These are phyloP conservation scores for Athrips mouffetella DNA, from an alignment of 2,888 invertebrate genomes.

Conservation along the genomic window DNA sequence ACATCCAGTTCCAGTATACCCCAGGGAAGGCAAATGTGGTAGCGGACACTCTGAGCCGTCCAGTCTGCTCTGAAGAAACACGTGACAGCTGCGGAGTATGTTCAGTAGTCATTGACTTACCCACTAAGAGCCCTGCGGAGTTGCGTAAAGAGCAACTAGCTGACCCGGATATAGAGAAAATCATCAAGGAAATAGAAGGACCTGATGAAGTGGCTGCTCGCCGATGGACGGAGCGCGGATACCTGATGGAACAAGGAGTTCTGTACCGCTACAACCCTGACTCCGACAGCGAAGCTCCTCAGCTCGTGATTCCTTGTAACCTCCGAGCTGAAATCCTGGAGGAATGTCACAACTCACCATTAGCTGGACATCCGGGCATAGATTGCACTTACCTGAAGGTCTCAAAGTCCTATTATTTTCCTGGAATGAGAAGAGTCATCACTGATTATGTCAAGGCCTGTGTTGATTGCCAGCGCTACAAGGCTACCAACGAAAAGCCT, in stretches of 20 bases:
- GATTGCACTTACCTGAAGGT: conserved; percentile 15
- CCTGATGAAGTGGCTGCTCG: not conserved
- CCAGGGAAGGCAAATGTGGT: conserved; percentile 16
- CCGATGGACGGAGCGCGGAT: not conserved
- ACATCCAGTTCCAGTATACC: not conserved
- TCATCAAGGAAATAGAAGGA: not conserved
- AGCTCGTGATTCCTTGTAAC: conserved; percentile 5
- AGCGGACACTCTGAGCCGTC: conserved; percentile 17
- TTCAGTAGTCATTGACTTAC: not conserved
- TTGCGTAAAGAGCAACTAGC: not conserved
- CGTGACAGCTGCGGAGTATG: not conserved
- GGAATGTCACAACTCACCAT: conserved; percentile 16
- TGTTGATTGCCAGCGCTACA: conserved; percentile 25
- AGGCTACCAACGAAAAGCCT: conserved; percentile 21
- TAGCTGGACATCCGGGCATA: conserved; percentile 19
- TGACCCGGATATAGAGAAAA: not conserved
- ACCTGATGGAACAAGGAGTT: not conserved
- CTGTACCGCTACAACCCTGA: conserved; percentile 1
- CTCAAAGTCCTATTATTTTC: conserved; percentile 14
- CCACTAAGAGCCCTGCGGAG: not conserved
- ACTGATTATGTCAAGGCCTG: conserved; percentile 20
- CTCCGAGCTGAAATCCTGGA: conserved; percentile 1
- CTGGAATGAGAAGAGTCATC: conserved; percentile 25
- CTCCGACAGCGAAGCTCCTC: conserved; percentile 2
- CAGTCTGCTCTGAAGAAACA: not conserved